Percentiles rank a stretch among this genome's conserved stretches.
phyloP scores from a whole-genome alignment of 2,113 vertebrate genomes.

The Pollachius pollachius region DNA sequence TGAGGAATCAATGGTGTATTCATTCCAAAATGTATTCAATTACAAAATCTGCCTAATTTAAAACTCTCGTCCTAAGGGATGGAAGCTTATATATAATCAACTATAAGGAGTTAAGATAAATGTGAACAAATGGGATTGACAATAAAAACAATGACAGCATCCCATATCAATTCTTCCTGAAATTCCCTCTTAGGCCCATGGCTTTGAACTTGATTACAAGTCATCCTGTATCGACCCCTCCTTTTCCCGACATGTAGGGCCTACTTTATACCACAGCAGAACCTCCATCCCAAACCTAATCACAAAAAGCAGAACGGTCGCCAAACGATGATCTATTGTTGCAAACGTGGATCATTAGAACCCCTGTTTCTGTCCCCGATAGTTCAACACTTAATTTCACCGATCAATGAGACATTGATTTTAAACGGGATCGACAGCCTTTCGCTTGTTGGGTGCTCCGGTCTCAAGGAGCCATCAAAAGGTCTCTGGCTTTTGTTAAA shows the following conservation, averaged over 20 bases:
- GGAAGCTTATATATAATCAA: no score
- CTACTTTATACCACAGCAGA: background rate
- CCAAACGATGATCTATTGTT: constrained; percentile 1
- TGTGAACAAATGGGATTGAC: no score
- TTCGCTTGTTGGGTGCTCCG: background rate
- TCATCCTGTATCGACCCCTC: background rate
- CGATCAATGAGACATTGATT: constrained; percentile 2
- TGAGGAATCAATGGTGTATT: background rate
- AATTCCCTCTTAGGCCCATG: no score
- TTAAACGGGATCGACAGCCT: constrained; percentile 7
- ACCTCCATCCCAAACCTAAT: background rate
- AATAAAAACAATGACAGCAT: no score
- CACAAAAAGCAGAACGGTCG: background rate
- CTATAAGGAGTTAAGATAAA: no score
- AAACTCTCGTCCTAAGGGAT: no score
- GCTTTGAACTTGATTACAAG: background rate
- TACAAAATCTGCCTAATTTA: no score
- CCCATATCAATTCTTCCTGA: no score
- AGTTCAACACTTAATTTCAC: background rate
- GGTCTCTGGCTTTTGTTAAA: constrained; percentile 14
- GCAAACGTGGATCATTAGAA: constrained; percentile 2
- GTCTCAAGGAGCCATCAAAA: constrained; percentile 7
- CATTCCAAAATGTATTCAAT: no score
- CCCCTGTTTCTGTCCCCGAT: background rate
- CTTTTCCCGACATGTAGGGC: constrained; percentile 8